Percentiles rank a stretch among this genome's conserved stretches.
phyloP scores from a whole-genome alignment of 30 jellyfish, hydroid and myxozoan genomes.

The Pseudorhiza aurosa region DNA sequence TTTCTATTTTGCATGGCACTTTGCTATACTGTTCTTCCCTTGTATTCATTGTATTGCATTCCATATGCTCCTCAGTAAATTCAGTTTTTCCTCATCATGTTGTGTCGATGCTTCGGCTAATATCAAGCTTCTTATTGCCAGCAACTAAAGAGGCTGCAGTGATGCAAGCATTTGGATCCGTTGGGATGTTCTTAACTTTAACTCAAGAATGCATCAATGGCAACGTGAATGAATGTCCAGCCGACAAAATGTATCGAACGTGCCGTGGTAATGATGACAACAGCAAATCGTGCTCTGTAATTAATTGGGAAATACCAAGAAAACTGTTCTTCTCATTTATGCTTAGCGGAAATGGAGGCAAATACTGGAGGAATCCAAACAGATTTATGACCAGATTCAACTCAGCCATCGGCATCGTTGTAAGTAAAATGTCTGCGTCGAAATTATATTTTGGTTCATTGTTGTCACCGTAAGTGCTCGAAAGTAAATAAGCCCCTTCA shows the following conservation, averaged over 20 bases:
- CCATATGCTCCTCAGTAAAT: no score
- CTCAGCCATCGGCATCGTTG: slow-evolving; percentile 62
- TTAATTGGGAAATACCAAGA: slow-evolving; percentile 61
- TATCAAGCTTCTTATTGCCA: not conserved
- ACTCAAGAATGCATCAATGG: slow-evolving; percentile 65
- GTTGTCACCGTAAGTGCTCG: no score
- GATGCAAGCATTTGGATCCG: slow-evolving; percentile 78
- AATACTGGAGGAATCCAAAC: slow-evolving; percentile 49
- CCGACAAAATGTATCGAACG: slow-evolving; percentile 50
- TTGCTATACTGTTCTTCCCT: no score
- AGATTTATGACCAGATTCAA: slow-evolving; percentile 44
- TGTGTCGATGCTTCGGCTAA: not conserved
- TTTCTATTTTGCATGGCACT: no score
- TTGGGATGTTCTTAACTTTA: slow-evolving; percentile 57
- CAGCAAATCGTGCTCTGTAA: slow-evolving; percentile 51
- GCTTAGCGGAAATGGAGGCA: slow-evolving; percentile 41
- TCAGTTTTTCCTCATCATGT: not conserved
- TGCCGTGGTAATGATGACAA: slow-evolving; percentile 8
- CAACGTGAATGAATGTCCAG: slow-evolving; percentile 32
- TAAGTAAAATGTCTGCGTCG: no score
- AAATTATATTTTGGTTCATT: no score
- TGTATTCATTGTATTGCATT: no score
- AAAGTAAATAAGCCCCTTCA: no score
- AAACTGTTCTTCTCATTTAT: slow-evolving; percentile 47
- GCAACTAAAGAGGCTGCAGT: slow-evolving; percentile 82